Evolutionary conservation across 2,888 invertebrate species (phyloP).

Genomic region (Neoitamus cyanurus): DNA sequence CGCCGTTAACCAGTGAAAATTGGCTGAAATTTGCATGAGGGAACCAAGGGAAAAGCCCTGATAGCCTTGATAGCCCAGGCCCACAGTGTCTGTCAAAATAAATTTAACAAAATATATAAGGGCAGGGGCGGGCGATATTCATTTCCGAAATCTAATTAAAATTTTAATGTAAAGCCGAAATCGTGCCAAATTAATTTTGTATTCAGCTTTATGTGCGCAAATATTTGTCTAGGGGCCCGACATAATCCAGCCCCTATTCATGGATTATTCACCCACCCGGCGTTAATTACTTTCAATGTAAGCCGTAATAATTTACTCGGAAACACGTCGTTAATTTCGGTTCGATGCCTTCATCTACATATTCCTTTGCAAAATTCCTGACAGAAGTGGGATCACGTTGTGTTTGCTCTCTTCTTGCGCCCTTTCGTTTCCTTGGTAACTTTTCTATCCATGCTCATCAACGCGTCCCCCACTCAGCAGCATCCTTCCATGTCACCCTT

Average conservation of each 20-base stretch:
- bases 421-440: not conserved
- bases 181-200: not conserved
- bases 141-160: not conserved
- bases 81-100: not conserved
- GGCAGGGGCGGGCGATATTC: not conserved
- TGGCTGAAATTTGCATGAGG: not conserved
- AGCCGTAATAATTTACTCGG: slow-evolving; percentile 13
- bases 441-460: not conserved
- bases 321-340: slow-evolving; percentile 14
- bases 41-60: not conserved
- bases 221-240: not conserved
- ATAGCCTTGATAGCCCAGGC: not conserved
- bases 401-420: not conserved
- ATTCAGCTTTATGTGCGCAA: not conserved
- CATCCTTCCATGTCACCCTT: not conserved
- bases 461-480: not conserved
- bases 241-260: not conserved
- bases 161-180: not conserved
- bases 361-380: not conserved
- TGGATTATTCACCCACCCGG: not conserved
- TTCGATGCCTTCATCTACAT: slow-evolving; percentile 26
- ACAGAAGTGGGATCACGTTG: not conserved
- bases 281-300: not conserved
- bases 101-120: not conserved
- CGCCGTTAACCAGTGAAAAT: not conserved